Evolutionary conservation across 2,888 invertebrate genomes (phyloP).

Genomic region (Ennomos erosarius): DNA sequence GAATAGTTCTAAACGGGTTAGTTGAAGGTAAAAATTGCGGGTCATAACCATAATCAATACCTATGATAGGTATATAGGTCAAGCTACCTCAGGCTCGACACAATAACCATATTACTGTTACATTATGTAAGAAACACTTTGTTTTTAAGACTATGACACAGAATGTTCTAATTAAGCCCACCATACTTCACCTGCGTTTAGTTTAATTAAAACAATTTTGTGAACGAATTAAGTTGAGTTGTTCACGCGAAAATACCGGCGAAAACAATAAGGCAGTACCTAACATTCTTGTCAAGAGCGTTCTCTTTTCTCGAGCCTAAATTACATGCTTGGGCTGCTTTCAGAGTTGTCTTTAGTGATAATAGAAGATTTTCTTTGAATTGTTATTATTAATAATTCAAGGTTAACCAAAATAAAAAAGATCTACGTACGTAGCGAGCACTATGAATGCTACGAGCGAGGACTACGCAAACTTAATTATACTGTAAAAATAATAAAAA

Average conservation of each 20-base stretch:
- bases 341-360: not conserved
- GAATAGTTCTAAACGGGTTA: too few relatives aligned
- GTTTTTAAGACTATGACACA: not conserved
- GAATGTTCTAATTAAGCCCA: not conserved
- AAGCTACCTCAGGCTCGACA: too few relatives aligned
- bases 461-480: too few relatives aligned
- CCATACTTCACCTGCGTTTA: constrained; percentile 5
- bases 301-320: constrained; percentile 2
- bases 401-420: too few relatives aligned
- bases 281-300: constrained; percentile 2
- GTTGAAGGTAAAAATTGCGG: too few relatives aligned
- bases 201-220: constrained; percentile 9
- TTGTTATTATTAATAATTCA: too few relatives aligned
- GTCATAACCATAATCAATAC: too few relatives aligned
- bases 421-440: too few relatives aligned
- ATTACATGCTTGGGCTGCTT: constrained; percentile 3
- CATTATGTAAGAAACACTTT: not conserved
- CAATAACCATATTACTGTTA: not conserved
- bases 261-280: constrained; percentile 5
- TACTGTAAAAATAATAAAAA: too few relatives aligned
- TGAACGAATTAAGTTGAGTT: constrained; percentile 8
- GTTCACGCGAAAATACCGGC: constrained; percentile 8
- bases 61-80: too few relatives aligned
- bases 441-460: too few relatives aligned
- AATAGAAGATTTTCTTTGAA: not conserved